Evolutionary conservation across 2,113 vertebrate species (phyloP).

Genomic region (Eulemur macaco): DNA sequence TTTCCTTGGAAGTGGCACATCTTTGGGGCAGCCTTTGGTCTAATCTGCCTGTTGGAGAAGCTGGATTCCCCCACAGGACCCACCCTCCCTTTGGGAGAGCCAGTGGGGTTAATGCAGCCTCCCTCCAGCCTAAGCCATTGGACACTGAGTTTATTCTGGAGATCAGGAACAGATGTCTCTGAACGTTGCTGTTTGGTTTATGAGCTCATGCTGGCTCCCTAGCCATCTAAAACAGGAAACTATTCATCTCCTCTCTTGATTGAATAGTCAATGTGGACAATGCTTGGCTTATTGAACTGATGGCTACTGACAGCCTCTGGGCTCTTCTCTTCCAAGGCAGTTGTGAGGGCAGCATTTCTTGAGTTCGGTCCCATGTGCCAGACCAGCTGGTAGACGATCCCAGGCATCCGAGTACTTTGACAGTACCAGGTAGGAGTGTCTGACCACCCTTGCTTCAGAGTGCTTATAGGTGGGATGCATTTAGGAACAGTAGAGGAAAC

Average conservation of each 20-base stretch:
- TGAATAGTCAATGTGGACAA: conserved; percentile 58
- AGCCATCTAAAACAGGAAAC: conserved; percentile 80
- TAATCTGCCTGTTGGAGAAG: not conserved
- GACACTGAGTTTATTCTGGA: conserved; percentile 74
- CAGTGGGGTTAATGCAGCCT: not conserved
- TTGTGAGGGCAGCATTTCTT: conserved; percentile 39
- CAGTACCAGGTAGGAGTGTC: not conserved
- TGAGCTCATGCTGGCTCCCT: conserved; percentile 70
- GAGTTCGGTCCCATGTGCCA: not conserved
- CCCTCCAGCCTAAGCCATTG: conserved; percentile 45
- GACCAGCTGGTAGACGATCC: not conserved
- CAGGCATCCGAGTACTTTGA: not conserved
- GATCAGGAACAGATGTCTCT: conserved; percentile 75
- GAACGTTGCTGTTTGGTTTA: conserved; percentile 77
- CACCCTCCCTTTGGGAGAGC: not conserved
- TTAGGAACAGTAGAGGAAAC: not conserved
- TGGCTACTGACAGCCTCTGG: not conserved
- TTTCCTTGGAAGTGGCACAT: not conserved
- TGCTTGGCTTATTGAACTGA: conserved; percentile 29
- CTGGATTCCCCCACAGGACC: not conserved
- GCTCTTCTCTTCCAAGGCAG: conserved; percentile 36
- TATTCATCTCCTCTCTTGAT: conserved; percentile 67
- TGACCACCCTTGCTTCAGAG: not conserved
- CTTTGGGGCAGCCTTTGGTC: not conserved
- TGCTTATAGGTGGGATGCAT: not conserved